phyloP scores from a whole-genome alignment of 2,888 invertebrate species.

The Chloroclystis v-ata region DNA sequence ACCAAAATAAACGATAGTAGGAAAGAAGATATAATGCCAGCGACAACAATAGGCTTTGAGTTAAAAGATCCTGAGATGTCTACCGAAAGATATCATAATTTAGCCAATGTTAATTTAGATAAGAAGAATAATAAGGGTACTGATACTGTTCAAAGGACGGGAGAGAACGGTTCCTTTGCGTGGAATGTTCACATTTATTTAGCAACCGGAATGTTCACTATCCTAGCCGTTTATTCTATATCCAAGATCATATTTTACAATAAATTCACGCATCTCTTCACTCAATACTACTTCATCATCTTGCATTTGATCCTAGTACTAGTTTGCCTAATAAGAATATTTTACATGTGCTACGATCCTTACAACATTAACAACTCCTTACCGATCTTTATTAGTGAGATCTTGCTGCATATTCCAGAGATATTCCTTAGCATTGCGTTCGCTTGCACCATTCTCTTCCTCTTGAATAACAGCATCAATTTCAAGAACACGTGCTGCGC shows the following conservation, averaged over 20 bases:
- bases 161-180: constrained; percentile 87
- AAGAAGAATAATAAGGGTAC: constrained; percentile 68
- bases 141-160: constrained; percentile 67
- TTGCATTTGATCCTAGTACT: constrained; percentile 89
- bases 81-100: constrained; percentile 76
- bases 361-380: constrained; percentile 92
- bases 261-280: constrained; percentile 90
- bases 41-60: constrained; percentile 69
- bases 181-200: constrained; percentile 96
- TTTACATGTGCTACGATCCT: constrained; percentile 93
- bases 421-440: constrained; percentile 94
- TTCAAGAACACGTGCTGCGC: constrained; percentile 84
- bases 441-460: constrained; percentile 89
- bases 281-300: constrained; percentile 91
- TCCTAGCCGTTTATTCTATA: constrained; percentile 90
- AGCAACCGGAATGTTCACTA: constrained; percentile 89
- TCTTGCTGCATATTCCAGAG: constrained; percentile 89
- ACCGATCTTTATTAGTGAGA: constrained; percentile 87
- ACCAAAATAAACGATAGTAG: constrained; percentile 65
- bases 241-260: constrained; percentile 92
- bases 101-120: constrained; percentile 78
- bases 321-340: constrained; percentile 89
- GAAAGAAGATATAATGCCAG: constrained; percentile 61
- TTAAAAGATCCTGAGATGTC: constrained; percentile 72
- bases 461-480: constrained; percentile 88